Percentiles rank a stretch among this genome's conserved stretches.
Evolutionary conservation across 2,888 invertebrate species (phyloP).

Genomic region (Hyposoter dolosus): DNA sequence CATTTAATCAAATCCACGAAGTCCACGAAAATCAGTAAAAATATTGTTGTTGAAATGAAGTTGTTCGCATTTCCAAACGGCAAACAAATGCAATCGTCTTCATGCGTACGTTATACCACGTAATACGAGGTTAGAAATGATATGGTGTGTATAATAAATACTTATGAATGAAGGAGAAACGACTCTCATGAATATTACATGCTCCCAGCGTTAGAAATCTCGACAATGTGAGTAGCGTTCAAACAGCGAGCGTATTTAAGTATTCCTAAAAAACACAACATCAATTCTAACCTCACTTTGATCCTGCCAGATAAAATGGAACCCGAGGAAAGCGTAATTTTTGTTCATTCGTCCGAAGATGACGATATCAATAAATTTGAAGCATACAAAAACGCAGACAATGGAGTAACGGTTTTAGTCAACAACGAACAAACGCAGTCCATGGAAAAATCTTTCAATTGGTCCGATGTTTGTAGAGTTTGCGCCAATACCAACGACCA

Average conservation of each 20-base stretch:
- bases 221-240: background rate
- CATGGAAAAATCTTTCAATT: conserved; percentile 34
- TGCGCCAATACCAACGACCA: conserved; percentile 86
- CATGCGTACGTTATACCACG: background rate
- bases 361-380: background rate
- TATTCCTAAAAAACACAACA: background rate
- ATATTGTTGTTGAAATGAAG: background rate
- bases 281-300: conserved; percentile 5
- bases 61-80: background rate
- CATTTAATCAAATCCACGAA: background rate
- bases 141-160: background rate
- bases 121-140: background rate
- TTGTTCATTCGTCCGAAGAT: background rate
- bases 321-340: background rate
- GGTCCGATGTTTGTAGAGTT: conserved; percentile 85
- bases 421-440: background rate
- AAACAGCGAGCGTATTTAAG: too few relatives aligned
- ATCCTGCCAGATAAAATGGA: conserved; percentile 25
- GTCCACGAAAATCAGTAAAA: background rate
- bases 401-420: background rate
- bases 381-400: conserved; percentile 3
- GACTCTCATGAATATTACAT: background rate
- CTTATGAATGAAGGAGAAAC: background rate
- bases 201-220: background rate
- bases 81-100: background rate